Conservation (phyloP, 2,797 vertebrate genomes). For the Amblyraja radiata region DNA sequence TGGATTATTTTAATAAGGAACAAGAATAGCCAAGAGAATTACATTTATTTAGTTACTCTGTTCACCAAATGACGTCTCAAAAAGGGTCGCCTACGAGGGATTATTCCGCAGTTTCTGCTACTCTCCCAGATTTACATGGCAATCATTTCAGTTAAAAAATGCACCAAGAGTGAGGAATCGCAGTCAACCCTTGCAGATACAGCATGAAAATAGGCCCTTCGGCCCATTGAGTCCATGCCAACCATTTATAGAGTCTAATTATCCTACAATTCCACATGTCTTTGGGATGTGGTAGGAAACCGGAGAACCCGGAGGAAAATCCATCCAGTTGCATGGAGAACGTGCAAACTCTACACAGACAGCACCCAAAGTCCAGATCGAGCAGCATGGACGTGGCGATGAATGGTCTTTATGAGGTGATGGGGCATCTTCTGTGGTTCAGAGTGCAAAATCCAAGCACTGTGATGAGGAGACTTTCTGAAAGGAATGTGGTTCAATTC, state of each 20-base stretch:
- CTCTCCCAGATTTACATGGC: background rate
- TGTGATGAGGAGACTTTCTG: background rate
- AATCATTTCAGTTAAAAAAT: background rate
- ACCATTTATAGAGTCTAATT: too few species aligned
- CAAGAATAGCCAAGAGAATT: background rate
- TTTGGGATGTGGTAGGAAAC: too few species aligned
- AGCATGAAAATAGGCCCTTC: too few species aligned
- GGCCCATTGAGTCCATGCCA: too few species aligned
- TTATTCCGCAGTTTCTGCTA: background rate
- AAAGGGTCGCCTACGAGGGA: background rate
- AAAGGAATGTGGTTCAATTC: background rate
- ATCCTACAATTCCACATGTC: too few species aligned
- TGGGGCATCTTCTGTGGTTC: too few species aligned
- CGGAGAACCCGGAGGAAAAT: too few species aligned
- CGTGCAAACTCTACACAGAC: too few species aligned
- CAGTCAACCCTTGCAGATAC: background rate
- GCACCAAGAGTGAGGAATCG: background rate
- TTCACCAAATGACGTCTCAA: background rate
- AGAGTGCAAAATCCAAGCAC: background rate
- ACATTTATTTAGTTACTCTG: background rate
- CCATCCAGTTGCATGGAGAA: too few species aligned
- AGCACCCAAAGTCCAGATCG: too few species aligned
- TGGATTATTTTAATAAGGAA: slow-evolving; percentile 1
- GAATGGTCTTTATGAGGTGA: too few species aligned
- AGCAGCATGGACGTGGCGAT: too few species aligned